A percentile compares a stretch with the other conserved stretches of the same genome.
Conservation (phyloP, 2,113 vertebrate species). For the Psophia crepitans region DNA sequence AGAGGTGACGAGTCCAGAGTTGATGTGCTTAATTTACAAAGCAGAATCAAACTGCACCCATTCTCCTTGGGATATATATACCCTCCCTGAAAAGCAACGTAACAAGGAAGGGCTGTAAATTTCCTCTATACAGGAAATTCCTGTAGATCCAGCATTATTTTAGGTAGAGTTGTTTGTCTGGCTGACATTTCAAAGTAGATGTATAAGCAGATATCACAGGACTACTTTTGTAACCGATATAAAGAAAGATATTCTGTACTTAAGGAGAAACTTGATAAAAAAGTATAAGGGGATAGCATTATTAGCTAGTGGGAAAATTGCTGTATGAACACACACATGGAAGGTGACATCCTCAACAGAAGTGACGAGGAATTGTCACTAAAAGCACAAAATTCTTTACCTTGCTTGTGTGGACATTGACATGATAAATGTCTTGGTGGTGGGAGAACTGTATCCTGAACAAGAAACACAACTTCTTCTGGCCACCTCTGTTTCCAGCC, state of each 20-base stretch:
- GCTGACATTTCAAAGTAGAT: not conserved
- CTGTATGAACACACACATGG: not conserved
- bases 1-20: not conserved
- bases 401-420: not conserved
- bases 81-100: not conserved
- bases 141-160: not conserved
- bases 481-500: not conserved
- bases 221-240: not conserved
- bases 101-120: not conserved
- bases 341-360: not conserved
- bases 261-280: not conserved
- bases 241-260: not conserved
- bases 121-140: not conserved
- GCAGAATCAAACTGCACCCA: not conserved
- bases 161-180: not conserved
- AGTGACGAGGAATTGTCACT: not conserved
- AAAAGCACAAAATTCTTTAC: not conserved
- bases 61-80: not conserved
- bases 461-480: accelerated
- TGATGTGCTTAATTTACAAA: not conserved
- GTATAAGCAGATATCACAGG: not conserved
- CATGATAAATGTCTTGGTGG: not conserved
- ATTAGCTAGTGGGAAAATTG: not conserved
- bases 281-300: not conserved
- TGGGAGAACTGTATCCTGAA: not conserved